These are phyloP conservation scores for Drosophila eugracilis DNA, from an alignment of 1,140 invertebrate species.

Conservation along the genomic window DNA sequence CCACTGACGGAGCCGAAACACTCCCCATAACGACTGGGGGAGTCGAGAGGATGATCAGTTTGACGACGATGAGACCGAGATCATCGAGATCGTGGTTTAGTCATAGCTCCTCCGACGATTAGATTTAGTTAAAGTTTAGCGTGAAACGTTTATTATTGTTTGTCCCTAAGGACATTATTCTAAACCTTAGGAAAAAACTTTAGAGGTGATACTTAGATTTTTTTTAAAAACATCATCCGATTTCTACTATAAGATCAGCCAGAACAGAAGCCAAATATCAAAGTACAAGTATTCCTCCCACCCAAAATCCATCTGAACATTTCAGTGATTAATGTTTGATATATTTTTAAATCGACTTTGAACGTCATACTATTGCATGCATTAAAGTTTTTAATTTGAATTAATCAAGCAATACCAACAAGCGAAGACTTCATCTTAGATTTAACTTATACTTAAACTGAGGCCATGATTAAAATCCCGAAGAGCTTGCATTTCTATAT, in stretches of 20 bases:
- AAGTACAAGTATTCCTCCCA: constrained; percentile 51
- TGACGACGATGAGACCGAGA: constrained; percentile 45
- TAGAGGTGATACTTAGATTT: constrained; percentile 56
- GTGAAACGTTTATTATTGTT: constrained; percentile 23
- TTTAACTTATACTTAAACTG: constrained; percentile 3
- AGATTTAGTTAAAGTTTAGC: constrained; percentile 40
- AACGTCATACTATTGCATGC: neutral
- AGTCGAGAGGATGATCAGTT: constrained; percentile 33
- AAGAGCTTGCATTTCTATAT: constrained; percentile 8
- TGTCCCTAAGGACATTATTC: neutral
- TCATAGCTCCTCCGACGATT: constrained; percentile 5
- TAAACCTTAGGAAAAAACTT: constrained; percentile 25
- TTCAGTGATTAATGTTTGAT: constrained; percentile 12
- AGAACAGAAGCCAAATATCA: constrained; percentile 56
- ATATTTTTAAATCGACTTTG: neutral
- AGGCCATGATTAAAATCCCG: constrained; percentile 5
- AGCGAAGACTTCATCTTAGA: constrained; percentile 17
- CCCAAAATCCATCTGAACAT: constrained; percentile 34
- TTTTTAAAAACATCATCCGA: constrained; percentile 17
- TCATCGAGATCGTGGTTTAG: constrained; percentile 57
- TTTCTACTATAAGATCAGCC: constrained; percentile 9
- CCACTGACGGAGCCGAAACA: constrained; percentile 57
- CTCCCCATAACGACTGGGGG: constrained; percentile 43
- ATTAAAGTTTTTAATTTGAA: constrained; percentile 3
- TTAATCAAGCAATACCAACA: constrained; percentile 17